Evolutionary conservation across 23 tunicate species (phyloP).

Genomic region (Styela plicata): DNA sequence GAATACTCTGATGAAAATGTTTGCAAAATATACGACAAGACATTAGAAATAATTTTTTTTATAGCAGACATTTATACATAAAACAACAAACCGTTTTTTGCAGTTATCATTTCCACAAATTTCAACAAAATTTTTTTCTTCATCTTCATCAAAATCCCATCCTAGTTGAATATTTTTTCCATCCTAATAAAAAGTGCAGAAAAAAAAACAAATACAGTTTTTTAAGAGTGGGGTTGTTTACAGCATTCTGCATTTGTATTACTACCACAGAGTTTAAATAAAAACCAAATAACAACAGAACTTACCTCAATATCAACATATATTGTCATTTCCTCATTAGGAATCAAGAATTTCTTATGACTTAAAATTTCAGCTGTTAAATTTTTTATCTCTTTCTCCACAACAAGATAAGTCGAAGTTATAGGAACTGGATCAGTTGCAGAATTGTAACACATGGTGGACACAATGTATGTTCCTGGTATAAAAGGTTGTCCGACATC

Average conservation of each 20-base stretch:
- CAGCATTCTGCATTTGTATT: too few relatives aligned
- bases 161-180: constrained; percentile 43
- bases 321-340: constrained; percentile 34
- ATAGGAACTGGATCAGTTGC: constrained; percentile 33
- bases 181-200: background rate
- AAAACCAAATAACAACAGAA: too few relatives aligned
- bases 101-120: constrained; percentile 54
- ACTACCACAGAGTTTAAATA: too few relatives aligned
- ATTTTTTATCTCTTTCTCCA: constrained; percentile 35
- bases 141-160: constrained; percentile 43
- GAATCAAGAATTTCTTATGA: background rate
- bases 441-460: constrained; percentile 51
- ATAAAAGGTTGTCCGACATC: background rate
- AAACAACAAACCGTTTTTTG: constrained; percentile 27
- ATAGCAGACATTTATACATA: background rate
- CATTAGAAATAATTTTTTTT: background rate
- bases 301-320: background rate
- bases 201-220: background rate
- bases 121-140: constrained; percentile 43
- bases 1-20: too few relatives aligned
- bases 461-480: constrained; percentile 35
- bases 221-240: too few relatives aligned
- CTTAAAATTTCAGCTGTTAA: background rate
- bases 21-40: background rate
- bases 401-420: constrained; percentile 31